Conservation (phyloP, 2,888 invertebrate genomes). For the Acronicta aceris region DNA sequence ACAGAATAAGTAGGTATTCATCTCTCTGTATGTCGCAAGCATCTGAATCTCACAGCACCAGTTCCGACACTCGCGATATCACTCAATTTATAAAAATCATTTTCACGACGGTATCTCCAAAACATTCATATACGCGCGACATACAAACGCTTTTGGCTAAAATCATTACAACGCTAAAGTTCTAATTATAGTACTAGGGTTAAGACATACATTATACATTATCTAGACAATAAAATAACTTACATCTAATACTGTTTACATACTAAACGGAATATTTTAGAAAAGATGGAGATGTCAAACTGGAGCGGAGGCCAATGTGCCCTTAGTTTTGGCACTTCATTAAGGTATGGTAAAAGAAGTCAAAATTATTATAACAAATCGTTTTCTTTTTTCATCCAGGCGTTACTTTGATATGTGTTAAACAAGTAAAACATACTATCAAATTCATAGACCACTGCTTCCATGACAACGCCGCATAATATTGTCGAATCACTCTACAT, state of each 20-base stretch:
- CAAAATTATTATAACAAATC: slow-evolving; percentile 29
- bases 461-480: slow-evolving; percentile 42
- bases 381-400: slow-evolving; percentile 24
- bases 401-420: slow-evolving; percentile 54
- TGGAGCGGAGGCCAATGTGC: slow-evolving; percentile 67
- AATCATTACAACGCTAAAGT: slow-evolving; percentile 77
- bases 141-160: slow-evolving; percentile 82
- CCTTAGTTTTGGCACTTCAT: slow-evolving; percentile 78
- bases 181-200: slow-evolving; percentile 78
- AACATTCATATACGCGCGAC: slow-evolving; percentile 85
- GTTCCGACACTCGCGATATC: slow-evolving; percentile 71
- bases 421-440: slow-evolving; percentile 42
- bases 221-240: slow-evolving; percentile 85
- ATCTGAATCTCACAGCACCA: slow-evolving; percentile 87
- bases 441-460: slow-evolving; percentile 25
- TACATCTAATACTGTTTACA: slow-evolving; percentile 83
- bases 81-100: slow-evolving; percentile 61
- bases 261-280: slow-evolving; percentile 81
- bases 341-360: slow-evolving; percentile 27
- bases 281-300: slow-evolving; percentile 65
- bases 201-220: slow-evolving; percentile 85
- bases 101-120: slow-evolving; percentile 59
- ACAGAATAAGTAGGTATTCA: slow-evolving; percentile 73
- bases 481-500: slow-evolving; percentile 61
- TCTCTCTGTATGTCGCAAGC: slow-evolving; percentile 79